A percentile compares a stretch with the other conserved stretches of the same genome.
Conservation (phyloP, 2,888 invertebrate species). For the Caenorhabditis uteleia region DNA sequence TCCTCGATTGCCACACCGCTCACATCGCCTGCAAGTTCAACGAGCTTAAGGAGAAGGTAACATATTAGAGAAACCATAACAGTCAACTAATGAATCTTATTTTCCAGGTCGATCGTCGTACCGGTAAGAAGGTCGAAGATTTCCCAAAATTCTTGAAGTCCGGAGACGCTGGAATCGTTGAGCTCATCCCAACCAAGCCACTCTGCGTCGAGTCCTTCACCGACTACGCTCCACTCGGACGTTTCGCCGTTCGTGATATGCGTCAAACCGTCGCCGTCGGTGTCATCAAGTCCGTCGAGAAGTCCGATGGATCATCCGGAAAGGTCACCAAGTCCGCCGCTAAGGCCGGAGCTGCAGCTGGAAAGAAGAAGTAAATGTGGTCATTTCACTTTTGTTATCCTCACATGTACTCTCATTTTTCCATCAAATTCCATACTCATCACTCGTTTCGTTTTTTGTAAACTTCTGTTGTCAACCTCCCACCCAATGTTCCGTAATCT, state of each 20-base stretch:
- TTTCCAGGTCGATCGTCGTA: constrained; percentile 84
- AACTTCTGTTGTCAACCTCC: constrained; percentile 39
- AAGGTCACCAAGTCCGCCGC: constrained; percentile 99
- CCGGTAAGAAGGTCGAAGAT: constrained; percentile 78
- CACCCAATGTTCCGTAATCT: constrained; percentile 16
- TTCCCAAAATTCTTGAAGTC: constrained; percentile 82
- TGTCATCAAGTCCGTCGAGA: constrained; percentile 78
- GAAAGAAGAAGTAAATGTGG: constrained; percentile 52
- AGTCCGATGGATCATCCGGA: constrained; percentile 79
- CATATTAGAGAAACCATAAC: not conserved
- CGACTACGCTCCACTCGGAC: constrained; percentile 93
- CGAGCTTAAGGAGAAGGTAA: constrained; percentile 90
- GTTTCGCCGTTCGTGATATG: constrained; percentile 99
- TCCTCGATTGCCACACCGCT: constrained; percentile 99
- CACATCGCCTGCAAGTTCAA: constrained; percentile 99
- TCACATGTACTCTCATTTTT: not conserved
- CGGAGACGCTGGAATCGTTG: constrained; percentile 94
- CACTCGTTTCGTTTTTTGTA: constrained; percentile 26
- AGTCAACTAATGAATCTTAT: constrained; percentile 4
- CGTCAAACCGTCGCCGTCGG: constrained; percentile 86
- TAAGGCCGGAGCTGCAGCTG: constrained; percentile 79
- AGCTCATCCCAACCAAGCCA: constrained; percentile 89
- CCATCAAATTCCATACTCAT: constrained; percentile 1
- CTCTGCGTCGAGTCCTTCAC: constrained; percentile 98
- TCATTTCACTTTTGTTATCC: not conserved